Evolutionary conservation across 2,888 invertebrate species (phyloP).

Genomic region (Silvanus unidentatus): DNA sequence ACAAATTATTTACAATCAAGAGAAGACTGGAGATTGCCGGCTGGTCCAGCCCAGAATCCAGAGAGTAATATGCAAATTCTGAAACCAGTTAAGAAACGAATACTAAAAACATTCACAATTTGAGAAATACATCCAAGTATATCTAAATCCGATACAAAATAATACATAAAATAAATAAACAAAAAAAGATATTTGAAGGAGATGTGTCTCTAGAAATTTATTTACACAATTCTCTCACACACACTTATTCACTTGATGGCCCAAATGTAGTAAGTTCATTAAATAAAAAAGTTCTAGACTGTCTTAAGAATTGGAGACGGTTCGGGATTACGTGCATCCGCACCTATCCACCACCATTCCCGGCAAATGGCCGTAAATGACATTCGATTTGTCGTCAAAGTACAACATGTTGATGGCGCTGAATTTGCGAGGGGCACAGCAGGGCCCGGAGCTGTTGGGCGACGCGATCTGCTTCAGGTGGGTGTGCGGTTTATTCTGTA

Average conservation of each 20-base stretch:
- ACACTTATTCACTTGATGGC: not conserved
- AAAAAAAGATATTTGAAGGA: too few species aligned
- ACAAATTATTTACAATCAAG: constrained; percentile 31
- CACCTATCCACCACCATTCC: constrained; percentile 94
- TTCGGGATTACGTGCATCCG: constrained; percentile 84
- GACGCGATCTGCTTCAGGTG: constrained; percentile 79
- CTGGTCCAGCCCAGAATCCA: too few species aligned
- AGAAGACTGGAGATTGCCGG: constrained; percentile 14
- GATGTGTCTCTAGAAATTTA: too few species aligned
- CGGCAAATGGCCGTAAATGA: constrained; percentile 81
- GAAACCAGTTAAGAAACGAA: too few species aligned
- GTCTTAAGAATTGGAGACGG: too few species aligned
- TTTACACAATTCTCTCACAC: not conserved
- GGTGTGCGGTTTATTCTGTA: constrained; percentile 82
- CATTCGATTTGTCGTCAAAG: constrained; percentile 81
- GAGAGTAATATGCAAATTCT: too few species aligned
- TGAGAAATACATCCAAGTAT: too few species aligned
- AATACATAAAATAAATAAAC: too few species aligned
- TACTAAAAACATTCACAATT: too few species aligned
- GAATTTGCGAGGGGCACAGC: constrained; percentile 87
- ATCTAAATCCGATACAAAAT: too few species aligned
- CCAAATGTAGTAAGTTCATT: not conserved
- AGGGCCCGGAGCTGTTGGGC: constrained; percentile 74
- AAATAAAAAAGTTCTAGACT: not conserved
- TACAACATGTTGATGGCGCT: constrained; percentile 87